Evolutionary conservation across 92 coral and sea anemone species (phyloP), one percentile per base, ranked within the genome.

Genomic region (Hydrozoanthus gracilis): DNA sequence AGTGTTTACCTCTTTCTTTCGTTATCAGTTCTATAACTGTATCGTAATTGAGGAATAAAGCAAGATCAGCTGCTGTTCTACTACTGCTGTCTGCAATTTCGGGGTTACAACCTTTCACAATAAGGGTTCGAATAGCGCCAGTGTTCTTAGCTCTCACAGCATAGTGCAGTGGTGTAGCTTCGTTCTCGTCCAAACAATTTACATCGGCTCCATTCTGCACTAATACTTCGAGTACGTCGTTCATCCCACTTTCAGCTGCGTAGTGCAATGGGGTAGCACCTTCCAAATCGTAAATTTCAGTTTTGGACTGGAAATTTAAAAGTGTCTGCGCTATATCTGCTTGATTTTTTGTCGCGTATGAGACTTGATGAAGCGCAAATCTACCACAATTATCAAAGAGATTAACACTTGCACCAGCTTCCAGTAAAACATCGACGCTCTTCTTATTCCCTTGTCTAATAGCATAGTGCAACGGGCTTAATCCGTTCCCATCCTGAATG

Each of bases 201-300:
- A 78, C 20, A 78, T 78, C 83, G 5, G 83, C 83, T 56, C 83
- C 83, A 4, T 78, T 12, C 0, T 60, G 16, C 5, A n/a, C 71
- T 20, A 78, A 39, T 35, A 78, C 8, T 46, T 78, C 44, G 44
- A 78, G 58, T 9, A 78, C 52, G 1, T 78, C 54, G 58, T 52
- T 44, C 5, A 27, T 51, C 12, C 83, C 83, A 44, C 83, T 44
- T 60, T 47, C n/a, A 45, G 83, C 83, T 6, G 83, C 83, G 39
- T 60, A 44, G 44, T 78, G 83, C 16, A 78, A 12, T n/a, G 83
- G 83, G 18, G 83, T 78, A 45, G 71, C 83, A 44, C 83, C 72
- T 44, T 58, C 44, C 6, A 62, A 4, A 78, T 78, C 83, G 16
- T 44, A 15, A 44, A n/a, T 3, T 45, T 78, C 71, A 44, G 71